Evolutionary conservation across 2,113 vertebrate genomes (phyloP).

Genomic region (Epinephelus fuscoguttatus): DNA sequence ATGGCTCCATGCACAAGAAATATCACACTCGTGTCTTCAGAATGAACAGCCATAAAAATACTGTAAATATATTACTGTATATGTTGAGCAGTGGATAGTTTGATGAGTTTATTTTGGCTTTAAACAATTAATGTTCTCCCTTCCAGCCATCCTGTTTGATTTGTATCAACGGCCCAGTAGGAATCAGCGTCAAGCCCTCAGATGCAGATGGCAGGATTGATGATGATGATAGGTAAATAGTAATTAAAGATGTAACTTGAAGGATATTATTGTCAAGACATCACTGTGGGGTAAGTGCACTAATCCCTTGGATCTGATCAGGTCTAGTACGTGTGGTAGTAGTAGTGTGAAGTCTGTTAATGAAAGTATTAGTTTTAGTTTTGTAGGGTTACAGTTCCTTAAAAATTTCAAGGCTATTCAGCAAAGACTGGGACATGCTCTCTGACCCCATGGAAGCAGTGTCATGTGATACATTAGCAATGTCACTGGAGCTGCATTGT

Average conservation of each 20-base stretch:
- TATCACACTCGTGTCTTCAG: not conserved
- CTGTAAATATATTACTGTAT: not conserved
- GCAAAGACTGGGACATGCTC: too few relatives aligned
- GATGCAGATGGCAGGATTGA: not conserved
- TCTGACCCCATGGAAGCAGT: too few relatives aligned
- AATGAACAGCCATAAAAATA: not conserved
- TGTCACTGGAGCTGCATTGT: too few relatives aligned
- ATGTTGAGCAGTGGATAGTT: not conserved
- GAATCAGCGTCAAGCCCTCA: not conserved
- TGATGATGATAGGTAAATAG: slow-evolving; percentile 14
- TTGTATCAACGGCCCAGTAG: slow-evolving; percentile 75
- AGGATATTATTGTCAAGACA: not conserved
- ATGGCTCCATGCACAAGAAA: not conserved
- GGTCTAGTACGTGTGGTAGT: not conserved
- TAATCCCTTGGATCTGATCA: not conserved
- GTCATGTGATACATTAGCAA: too few relatives aligned
- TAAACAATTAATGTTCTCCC: slow-evolving; percentile 6
- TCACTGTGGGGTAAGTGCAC: not conserved
- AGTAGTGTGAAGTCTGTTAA: too few relatives aligned
- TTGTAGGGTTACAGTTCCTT: too few relatives aligned
- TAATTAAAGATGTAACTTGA: not conserved
- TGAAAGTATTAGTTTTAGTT: not conserved
- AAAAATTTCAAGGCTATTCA: too few relatives aligned
- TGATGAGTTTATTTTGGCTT: not conserved
- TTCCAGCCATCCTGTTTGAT: slow-evolving; percentile 79